A percentile compares a stretch with the other conserved stretches of the same genome.
Evolutionary conservation across 2,797 vertebrate species (phyloP).

Genomic region (Carapus acus): DNA sequence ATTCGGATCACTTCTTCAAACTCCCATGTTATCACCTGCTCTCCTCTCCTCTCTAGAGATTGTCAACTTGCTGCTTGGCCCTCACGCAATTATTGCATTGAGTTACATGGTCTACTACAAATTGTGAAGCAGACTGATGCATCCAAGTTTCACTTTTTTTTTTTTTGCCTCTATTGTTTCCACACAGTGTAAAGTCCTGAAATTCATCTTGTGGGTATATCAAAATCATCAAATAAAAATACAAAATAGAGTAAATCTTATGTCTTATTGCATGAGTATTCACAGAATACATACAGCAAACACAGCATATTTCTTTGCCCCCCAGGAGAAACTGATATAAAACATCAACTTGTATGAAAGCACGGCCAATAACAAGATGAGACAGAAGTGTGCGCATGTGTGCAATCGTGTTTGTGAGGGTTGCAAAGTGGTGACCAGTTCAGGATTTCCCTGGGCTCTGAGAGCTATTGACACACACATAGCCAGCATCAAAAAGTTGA

Average conservation of each 20-base stretch:
- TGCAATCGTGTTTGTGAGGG: too few species aligned
- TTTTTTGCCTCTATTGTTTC: conserved; percentile 42
- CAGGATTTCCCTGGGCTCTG: too few species aligned
- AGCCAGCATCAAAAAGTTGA: too few species aligned
- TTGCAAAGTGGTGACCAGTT: too few species aligned
- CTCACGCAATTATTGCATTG: conserved; percentile 24
- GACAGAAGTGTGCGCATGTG: too few species aligned
- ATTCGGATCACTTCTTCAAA: conserved; percentile 37
- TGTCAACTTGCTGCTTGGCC: conserved; percentile 51
- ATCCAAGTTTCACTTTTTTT: conserved; percentile 57
- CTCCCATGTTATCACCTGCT: conserved; percentile 41
- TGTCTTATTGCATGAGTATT: conserved; percentile 66
- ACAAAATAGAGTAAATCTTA: too few species aligned
- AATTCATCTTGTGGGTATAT: conserved; percentile 53
- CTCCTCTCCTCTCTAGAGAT: conserved; percentile 39
- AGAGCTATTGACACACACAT: too few species aligned
- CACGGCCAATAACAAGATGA: too few species aligned
- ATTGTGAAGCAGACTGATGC: too few species aligned
- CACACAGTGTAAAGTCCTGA: conserved; percentile 79
- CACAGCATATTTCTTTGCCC: conserved; percentile 22
- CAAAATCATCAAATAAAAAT: conserved; percentile 17
- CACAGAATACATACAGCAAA: conserved; percentile 66
- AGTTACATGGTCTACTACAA: too few species aligned
- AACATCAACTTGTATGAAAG: conserved; percentile 7
- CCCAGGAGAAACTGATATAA: conserved; percentile 26